Conservation (phyloP, 2,888 invertebrate genomes). For the Ornithoptera priamus region DNA sequence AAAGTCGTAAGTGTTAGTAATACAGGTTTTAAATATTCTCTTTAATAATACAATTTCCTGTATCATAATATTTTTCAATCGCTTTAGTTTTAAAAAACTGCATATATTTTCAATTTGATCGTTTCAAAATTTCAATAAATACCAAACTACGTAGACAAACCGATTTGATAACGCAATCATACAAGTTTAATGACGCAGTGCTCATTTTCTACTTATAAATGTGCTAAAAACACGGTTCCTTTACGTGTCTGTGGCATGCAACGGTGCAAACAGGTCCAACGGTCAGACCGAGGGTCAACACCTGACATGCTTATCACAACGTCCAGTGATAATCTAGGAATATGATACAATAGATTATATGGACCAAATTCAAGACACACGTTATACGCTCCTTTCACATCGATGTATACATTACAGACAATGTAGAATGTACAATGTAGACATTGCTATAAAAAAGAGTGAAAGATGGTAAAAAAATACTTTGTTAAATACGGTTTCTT, state of each 20-base stretch:
- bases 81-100: too few relatives aligned
- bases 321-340: background rate
- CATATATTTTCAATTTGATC: too few relatives aligned
- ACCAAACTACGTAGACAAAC: background rate
- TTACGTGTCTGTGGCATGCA: constrained; percentile 17
- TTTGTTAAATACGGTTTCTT: too few relatives aligned
- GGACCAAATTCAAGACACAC: background rate
- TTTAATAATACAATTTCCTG: too few relatives aligned
- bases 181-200: constrained; percentile 5
- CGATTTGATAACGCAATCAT: constrained; percentile 8
- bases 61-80: too few relatives aligned
- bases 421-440: too few relatives aligned
- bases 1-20: too few relatives aligned
- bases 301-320: constrained; percentile 27
- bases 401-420: background rate
- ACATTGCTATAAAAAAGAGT: too few relatives aligned
- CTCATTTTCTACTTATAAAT: constrained; percentile 14
- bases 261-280: constrained; percentile 24
- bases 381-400: background rate
- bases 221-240: constrained; percentile 26
- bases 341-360: background rate
- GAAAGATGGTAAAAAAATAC: too few relatives aligned
- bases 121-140: background rate
- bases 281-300: constrained; percentile 18
- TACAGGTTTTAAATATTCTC: too few relatives aligned